A percentile compares a stretch with the other conserved stretches of the same genome.
Conservation (phyloP, 1,140 invertebrate genomes). For the Saccostrea echinata region DNA sequence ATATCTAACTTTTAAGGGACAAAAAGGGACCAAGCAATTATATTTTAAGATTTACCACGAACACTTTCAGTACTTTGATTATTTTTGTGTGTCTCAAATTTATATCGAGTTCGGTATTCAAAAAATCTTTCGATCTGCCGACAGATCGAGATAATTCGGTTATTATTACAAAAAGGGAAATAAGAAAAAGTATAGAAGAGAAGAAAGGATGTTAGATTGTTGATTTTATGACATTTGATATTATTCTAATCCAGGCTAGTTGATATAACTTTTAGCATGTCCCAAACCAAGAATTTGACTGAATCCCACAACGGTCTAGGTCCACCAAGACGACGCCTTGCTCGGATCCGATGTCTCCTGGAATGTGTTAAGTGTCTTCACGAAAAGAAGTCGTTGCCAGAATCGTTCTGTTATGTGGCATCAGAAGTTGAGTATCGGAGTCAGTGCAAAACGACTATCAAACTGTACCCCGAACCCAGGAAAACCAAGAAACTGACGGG, state of each 20-base stretch:
- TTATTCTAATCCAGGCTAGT: background rate
- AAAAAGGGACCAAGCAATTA: too few relatives aligned
- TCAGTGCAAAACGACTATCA: constrained; percentile 64
- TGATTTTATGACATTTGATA: background rate
- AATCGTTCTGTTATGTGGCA: constrained; percentile 74
- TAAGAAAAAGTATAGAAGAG: too few relatives aligned
- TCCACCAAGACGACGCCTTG: constrained; percentile 67
- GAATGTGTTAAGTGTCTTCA: constrained; percentile 73
- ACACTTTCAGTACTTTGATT: too few relatives aligned
- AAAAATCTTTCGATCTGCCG: background rate
- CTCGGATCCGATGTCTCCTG: constrained; percentile 75
- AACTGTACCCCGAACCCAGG: constrained; percentile 65
- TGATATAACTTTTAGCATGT: background rate
- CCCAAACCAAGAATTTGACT: constrained; percentile 1
- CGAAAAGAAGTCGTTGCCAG: constrained; percentile 67
- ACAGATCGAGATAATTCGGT: background rate
- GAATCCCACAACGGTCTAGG: constrained; percentile 49
- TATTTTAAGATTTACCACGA: too few relatives aligned
- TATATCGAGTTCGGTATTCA: background rate
- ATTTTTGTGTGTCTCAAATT: background rate
- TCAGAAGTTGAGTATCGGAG: constrained; percentile 71
- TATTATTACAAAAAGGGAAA: background rate
- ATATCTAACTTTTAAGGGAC: too few relatives aligned
- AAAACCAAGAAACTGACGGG: constrained; percentile 65
- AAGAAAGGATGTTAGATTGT: background rate